A percentile compares a stretch with the other conserved stretches of the same genome.
These are phyloP conservation scores for Netta rufina DNA, from an alignment of 2,797 vertebrate genomes.

Conservation along the genomic window DNA sequence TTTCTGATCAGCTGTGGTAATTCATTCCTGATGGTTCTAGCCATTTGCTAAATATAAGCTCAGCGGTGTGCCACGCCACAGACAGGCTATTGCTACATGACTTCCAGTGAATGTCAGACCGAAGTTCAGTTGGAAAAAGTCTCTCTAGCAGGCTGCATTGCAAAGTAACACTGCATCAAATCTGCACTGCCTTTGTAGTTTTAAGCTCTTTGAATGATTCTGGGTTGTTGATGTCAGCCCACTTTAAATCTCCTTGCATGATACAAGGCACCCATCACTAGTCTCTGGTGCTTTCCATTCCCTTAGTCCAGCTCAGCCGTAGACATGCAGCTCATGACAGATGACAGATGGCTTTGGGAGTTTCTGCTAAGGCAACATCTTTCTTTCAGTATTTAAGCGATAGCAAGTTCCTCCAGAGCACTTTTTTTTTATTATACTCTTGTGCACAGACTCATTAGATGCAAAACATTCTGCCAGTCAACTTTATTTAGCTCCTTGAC, in stretches of 20 bases:
- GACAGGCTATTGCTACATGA: neutral
- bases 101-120: neutral
- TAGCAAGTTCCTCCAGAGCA: constrained; percentile 57
- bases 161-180: accelerated
- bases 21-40: neutral
- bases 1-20: accelerated
- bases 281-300: neutral
- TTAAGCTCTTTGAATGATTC: neutral
- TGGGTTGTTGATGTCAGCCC: neutral
- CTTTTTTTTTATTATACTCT: constrained; percentile 34
- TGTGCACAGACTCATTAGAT: constrained; percentile 69
- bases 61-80: neutral
- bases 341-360: constrained; percentile 71
- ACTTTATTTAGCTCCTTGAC: constrained; percentile 41
- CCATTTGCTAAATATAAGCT: neutral
- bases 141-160: neutral
- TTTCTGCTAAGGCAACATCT: constrained; percentile 45
- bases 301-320: constrained; percentile 1
- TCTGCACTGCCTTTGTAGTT: accelerated
- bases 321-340: constrained; percentile 55
- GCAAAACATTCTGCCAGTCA: constrained; percentile 72
- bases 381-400: constrained; percentile 38
- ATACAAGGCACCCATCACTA: neutral
- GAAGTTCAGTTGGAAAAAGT: neutral
- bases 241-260: neutral